Conservation (phyloP, 2,113 vertebrate genomes). For the Scytalopus superciliaris region DNA sequence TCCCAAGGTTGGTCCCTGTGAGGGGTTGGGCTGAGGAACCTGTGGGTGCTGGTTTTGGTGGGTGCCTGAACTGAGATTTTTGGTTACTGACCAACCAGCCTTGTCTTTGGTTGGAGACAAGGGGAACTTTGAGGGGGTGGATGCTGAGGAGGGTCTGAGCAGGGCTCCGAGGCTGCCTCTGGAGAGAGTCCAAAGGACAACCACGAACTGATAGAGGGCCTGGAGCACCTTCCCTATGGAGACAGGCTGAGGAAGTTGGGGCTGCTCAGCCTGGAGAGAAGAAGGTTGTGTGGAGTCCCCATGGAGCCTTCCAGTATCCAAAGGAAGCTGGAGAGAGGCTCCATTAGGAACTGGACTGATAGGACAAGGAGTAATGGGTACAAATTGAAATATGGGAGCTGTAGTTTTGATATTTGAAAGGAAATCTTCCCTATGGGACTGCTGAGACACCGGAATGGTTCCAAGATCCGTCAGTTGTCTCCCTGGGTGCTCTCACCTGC, state of each 20-base stretch:
- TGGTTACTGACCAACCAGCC: neutral
- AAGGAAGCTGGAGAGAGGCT: too few species aligned
- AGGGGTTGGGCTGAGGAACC: neutral
- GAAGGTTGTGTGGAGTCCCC: neutral
- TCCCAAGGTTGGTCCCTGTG: neutral
- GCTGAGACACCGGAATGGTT: neutral
- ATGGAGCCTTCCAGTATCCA: rapidly evolving
- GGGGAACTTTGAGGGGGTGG: neutral
- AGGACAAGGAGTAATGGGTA: neutral
- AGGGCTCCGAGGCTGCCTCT: too few species aligned
- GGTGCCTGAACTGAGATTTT: neutral
- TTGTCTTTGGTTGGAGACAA: neutral
- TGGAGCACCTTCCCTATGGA: neutral
- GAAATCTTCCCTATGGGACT: rapidly evolving
- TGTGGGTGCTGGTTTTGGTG: neutral
- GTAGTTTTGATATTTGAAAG: rapidly evolving
- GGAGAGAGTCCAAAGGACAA: neutral
- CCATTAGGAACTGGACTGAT: neutral
- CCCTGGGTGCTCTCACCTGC: too few species aligned
- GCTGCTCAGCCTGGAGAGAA: neutral
- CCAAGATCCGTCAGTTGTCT: too few species aligned
- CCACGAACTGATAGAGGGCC: rapidly evolving
- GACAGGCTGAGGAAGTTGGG: neutral
- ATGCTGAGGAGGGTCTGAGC: neutral
- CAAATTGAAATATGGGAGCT: neutral